Conservation (phyloP, 2,113 vertebrate species). For the Eurypyga helias region DNA sequence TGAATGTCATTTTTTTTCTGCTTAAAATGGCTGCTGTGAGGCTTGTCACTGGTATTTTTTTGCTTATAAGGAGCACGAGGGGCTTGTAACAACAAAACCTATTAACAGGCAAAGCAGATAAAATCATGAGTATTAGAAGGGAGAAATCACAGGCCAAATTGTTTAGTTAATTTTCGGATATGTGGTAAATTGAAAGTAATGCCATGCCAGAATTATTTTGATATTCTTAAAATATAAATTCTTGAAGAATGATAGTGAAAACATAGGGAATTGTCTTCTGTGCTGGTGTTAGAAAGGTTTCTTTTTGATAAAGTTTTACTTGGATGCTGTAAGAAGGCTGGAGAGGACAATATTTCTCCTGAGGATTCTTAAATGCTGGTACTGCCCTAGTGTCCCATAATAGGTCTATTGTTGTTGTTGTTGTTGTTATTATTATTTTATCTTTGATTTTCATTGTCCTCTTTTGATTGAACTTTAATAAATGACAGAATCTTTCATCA, state of each 20-base stretch:
- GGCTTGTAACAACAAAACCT: background rate
- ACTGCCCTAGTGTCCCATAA: background rate
- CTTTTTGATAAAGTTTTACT: background rate
- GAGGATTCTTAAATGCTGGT: background rate
- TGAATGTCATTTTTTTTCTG: background rate
- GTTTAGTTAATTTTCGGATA: background rate
- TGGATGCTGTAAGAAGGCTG: background rate
- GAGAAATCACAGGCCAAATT: background rate
- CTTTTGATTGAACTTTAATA: background rate
- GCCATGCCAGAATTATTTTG: background rate
- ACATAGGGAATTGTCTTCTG: background rate
- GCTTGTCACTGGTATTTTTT: background rate
- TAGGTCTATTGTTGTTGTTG: background rate
- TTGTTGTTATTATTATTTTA: background rate
- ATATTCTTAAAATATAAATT: background rate
- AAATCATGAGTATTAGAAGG: background rate
- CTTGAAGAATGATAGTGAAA: background rate
- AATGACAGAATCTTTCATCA: background rate
- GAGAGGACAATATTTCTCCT: background rate
- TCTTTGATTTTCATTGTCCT: background rate
- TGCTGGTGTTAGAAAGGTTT: background rate
- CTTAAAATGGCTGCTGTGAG: background rate
- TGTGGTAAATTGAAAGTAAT: background rate
- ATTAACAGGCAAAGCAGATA: background rate
- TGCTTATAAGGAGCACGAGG: background rate